These are phyloP conservation scores for Caenorhabditis sp. DNA, from an alignment of 2,888 invertebrate species.

Conservation along the genomic window DNA sequence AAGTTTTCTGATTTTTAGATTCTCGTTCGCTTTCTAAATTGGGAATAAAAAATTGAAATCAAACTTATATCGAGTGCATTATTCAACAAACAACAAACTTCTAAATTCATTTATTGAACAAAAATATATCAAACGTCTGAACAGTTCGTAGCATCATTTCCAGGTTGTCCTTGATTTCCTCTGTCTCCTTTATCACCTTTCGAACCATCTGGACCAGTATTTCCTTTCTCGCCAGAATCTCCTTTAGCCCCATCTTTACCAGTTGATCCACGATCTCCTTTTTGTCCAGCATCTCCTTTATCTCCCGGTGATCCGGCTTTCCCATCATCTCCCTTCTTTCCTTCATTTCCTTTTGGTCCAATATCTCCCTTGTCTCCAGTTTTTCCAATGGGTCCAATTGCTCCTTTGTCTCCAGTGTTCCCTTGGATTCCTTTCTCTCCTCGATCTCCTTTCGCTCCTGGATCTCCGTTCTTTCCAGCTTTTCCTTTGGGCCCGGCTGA, in stretches of 20 bases:
- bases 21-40: no score
- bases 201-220: background rate
- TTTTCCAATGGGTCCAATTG: slow-evolving; percentile 19
- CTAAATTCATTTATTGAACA: background rate
- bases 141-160: background rate
- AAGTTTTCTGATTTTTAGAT: no score
- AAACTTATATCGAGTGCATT: no score
- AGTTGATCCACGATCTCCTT: background rate
- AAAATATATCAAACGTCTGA: background rate
- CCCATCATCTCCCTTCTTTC: slow-evolving; percentile 4
- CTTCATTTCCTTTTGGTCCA: slow-evolving; percentile 5
- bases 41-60: no score
- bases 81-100: background rate
- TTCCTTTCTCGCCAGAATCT: background rate
- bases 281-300: background rate
- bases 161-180: background rate
- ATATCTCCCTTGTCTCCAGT: slow-evolving; percentile 9
- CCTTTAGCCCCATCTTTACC: background rate
- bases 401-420: slow-evolving; percentile 2
- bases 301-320: background rate
- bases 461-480: slow-evolving; percentile 39
- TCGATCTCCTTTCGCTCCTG: slow-evolving; percentile 34
- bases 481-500: slow-evolving; percentile 44
- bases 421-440: slow-evolving; percentile 47
- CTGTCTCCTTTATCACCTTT: background rate